These are phyloP conservation scores for Drosophila seclusa DNA, from an alignment of 2,888 invertebrate genomes.

Conservation along the genomic window DNA sequence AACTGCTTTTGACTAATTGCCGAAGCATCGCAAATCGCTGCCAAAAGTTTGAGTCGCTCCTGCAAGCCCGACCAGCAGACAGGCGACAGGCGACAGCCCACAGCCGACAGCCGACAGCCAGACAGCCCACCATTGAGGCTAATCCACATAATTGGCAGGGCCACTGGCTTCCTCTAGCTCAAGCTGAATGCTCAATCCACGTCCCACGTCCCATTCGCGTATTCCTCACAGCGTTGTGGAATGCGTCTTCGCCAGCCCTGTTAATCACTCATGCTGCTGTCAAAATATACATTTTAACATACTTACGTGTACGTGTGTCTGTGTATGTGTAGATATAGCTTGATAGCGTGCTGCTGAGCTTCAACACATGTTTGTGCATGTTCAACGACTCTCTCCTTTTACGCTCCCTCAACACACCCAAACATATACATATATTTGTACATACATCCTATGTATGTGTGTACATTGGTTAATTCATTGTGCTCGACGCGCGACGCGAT, in stretches of 20 bases:
- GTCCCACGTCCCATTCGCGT: not conserved
- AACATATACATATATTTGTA: constrained; percentile 9
- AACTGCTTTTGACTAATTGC: constrained; percentile 67
- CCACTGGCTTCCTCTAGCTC: constrained; percentile 1
- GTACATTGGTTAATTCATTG: constrained; percentile 51
- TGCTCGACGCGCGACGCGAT: constrained; percentile 28
- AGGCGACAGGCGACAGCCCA: not conserved
- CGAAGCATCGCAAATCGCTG: constrained; percentile 56
- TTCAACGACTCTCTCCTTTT: constrained; percentile 5
- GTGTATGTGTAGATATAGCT: not conserved
- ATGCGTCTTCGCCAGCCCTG: constrained; percentile 27
- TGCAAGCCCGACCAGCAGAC: constrained; percentile 2
- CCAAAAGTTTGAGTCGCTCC: constrained; percentile 46
- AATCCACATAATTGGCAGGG: constrained; percentile 58
- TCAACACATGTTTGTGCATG: constrained; percentile 42
- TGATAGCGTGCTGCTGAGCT: constrained; percentile 21
- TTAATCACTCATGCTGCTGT: constrained; percentile 62
- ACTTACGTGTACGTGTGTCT: not conserved
- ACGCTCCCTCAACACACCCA: constrained; percentile 18
- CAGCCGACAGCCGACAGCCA: constrained; percentile 4
- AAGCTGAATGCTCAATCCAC: not conserved
- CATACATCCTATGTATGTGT: not conserved
- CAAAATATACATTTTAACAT: constrained; percentile 25
- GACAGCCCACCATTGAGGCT: constrained; percentile 35
- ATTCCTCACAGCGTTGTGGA: not conserved